Percentiles rank a stretch among this genome's conserved stretches.
These are phyloP conservation scores for Andrena haemorrhoa DNA, from an alignment of 2,888 invertebrate genomes.

Conservation along the genomic window DNA sequence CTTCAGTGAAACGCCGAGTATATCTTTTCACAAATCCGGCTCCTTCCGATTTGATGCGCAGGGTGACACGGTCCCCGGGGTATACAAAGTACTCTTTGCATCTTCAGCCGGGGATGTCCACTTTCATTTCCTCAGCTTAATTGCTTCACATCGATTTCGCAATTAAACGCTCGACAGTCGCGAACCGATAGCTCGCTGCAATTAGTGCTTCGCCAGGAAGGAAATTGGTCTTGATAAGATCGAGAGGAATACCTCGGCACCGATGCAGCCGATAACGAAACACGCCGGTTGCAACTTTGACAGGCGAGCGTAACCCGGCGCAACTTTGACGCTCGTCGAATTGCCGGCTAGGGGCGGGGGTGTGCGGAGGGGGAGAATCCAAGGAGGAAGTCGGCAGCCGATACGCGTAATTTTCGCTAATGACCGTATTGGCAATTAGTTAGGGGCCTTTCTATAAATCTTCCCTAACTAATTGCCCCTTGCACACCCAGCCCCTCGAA, in stretches of 20 bases:
- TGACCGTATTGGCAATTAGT: constrained; percentile 78
- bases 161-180: constrained; percentile 31
- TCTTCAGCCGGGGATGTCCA: background rate
- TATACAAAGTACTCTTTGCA: background rate
- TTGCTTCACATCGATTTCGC: constrained; percentile 13
- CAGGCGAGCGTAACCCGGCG: background rate
- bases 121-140: background rate
- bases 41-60: background rate
- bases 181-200: constrained; percentile 23
- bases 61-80: background rate
- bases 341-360: too few relatives aligned
- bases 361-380: constrained; percentile 1
- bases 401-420: constrained; percentile 72
- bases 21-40: too few relatives aligned
- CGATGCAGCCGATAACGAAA: constrained; percentile 9
- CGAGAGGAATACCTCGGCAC: background rate
- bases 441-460: constrained; percentile 75
- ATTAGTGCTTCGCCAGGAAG: background rate
- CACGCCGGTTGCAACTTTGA: background rate
- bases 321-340: constrained; percentile 8
- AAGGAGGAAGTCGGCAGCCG: constrained; percentile 46
- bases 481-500: constrained; percentile 68
- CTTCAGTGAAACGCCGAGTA: too few relatives aligned
- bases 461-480: constrained; percentile 78
- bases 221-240: background rate